Evolutionary conservation across 2,797 vertebrate genomes (phyloP).

Genomic region (Emys orbicularis): DNA sequence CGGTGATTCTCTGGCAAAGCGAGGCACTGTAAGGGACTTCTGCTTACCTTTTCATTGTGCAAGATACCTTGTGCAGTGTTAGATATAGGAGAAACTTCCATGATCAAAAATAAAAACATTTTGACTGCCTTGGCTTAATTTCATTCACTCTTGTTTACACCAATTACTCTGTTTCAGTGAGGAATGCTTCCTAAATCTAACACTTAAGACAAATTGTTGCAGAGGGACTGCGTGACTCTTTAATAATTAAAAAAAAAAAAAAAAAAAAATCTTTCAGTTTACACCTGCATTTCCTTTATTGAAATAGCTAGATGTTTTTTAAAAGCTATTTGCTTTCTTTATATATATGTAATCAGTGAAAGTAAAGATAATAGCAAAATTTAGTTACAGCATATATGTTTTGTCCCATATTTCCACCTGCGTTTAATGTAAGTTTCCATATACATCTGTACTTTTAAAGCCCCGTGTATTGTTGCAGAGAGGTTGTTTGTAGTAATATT

Average conservation of each 20-base stretch:
- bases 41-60: conserved; percentile 87
- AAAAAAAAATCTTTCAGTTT: neutral
- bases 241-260: too few species aligned
- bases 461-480: neutral
- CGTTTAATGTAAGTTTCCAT: conserved; percentile 1
- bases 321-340: conserved; percentile 57
- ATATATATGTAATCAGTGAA: conserved; percentile 46
- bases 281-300: conserved; percentile 51
- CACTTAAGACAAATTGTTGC: conserved; percentile 79
- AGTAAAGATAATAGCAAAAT: conserved; percentile 30
- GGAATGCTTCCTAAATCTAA: conserved; percentile 89
- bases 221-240: conserved; percentile 71
- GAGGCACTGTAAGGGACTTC: conserved; percentile 97
- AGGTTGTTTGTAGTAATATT: neutral
- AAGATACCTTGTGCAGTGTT: conserved; percentile 86
- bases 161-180: conserved; percentile 79
- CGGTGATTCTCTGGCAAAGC: conserved; percentile 99
- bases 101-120: conserved; percentile 52
- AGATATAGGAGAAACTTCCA: conserved; percentile 86
- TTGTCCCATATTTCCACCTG: conserved; percentile 36
- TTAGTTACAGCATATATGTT: neutral
- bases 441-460: conserved; percentile 50
- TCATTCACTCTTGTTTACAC: conserved; percentile 69
- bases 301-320: conserved; percentile 50
- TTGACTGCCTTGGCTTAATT: conserved; percentile 71